Evolutionary conservation across 2,888 invertebrate species (phyloP).

Genomic region (Euphydryas editha): DNA sequence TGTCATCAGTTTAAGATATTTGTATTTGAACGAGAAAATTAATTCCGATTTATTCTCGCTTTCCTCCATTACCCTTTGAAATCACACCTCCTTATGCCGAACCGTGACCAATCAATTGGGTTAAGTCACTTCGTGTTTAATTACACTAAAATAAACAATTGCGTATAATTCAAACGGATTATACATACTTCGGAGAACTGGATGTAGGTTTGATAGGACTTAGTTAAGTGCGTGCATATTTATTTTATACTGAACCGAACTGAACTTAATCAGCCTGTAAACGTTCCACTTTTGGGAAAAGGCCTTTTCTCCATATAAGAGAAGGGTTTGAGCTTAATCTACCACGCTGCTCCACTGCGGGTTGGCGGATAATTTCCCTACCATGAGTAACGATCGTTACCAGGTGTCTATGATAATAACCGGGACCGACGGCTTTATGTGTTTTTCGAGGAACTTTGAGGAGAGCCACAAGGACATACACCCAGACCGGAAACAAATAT

Average conservation of each 20-base stretch:
- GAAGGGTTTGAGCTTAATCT: too few species aligned
- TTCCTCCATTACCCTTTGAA: conserved; percentile 40
- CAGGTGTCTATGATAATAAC: too few species aligned
- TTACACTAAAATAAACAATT: conserved; percentile 6
- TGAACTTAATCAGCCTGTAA: too few species aligned
- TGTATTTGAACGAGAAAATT: conserved; percentile 19
- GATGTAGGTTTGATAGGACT: not conserved
- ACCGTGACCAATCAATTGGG: conserved; percentile 38
- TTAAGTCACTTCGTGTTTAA: conserved; percentile 26
- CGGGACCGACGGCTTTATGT: too few species aligned
- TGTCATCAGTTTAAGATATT: not conserved
- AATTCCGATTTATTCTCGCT: conserved; percentile 14
- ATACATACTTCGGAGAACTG: conserved; percentile 26
- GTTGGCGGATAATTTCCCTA: too few species aligned
- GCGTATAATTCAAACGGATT: not conserved
- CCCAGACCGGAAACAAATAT: too few species aligned
- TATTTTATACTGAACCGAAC: not conserved
- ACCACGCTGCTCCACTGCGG: too few species aligned
- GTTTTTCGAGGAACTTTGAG: too few species aligned
- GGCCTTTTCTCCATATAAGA: too few species aligned
- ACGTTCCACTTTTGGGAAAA: too few species aligned
- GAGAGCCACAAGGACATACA: too few species aligned
- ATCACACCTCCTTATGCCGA: conserved; percentile 34
- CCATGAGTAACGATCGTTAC: too few species aligned
- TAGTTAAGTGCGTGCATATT: not conserved